Percentiles rank a stretch among this genome's conserved stretches.
Conservation (phyloP, 2,797 vertebrate genomes). For the Lepilemur septentrionalis region DNA sequence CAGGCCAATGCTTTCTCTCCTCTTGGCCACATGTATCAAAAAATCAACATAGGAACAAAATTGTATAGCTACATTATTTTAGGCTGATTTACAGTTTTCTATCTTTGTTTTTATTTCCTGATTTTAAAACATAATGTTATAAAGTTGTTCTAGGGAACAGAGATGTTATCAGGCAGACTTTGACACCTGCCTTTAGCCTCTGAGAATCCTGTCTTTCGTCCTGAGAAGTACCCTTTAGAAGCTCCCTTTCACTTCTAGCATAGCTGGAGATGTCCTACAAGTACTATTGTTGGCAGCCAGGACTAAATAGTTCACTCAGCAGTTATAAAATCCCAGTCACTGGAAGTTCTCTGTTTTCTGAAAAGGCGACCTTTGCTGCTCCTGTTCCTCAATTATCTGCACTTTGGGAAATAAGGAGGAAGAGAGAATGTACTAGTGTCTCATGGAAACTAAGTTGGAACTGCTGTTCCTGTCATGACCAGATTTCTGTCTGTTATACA, state of each 20-base stretch:
- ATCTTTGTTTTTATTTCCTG: not conserved
- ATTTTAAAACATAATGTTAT: not conserved
- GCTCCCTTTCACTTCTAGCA: not conserved
- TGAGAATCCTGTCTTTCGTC: not conserved
- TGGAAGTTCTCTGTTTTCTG: not conserved
- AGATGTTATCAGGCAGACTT: not conserved
- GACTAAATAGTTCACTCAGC: not conserved
- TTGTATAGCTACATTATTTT: slow-evolving; percentile 17
- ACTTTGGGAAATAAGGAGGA: not conserved
- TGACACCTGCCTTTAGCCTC: not conserved
- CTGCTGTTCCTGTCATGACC: not conserved
- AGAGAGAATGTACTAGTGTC: not conserved
- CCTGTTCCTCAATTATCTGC: not conserved
- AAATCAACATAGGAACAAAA: not conserved
- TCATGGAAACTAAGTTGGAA: not conserved
- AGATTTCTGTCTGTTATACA: not conserved
- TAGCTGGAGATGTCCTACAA: not conserved
- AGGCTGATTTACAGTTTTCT: not conserved
- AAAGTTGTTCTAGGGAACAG: not conserved
- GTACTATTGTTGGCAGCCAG: not conserved
- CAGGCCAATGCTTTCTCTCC: not conserved
- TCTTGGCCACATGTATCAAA: not conserved
- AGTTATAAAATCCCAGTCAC: not conserved
- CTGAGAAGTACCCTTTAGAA: not conserved
- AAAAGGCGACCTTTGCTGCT: not conserved